phyloP scores from a whole-genome alignment of 2,797 vertebrate species.

The Periparus ater region DNA sequence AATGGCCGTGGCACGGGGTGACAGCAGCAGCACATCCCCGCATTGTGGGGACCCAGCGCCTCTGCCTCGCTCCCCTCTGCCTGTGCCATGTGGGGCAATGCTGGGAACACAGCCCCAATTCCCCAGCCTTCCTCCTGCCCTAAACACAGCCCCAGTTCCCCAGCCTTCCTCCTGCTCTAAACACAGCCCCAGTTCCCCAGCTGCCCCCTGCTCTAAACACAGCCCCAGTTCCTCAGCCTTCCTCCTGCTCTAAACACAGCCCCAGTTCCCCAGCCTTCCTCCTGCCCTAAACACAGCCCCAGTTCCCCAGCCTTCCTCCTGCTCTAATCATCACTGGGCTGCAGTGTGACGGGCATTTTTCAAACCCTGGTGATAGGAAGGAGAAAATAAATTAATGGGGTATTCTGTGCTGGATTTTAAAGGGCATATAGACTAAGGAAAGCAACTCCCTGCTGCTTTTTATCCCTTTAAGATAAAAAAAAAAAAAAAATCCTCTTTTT shows the following conservation, averaged over 20 bases:
- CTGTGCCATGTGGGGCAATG: too few species aligned
- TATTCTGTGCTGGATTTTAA: constrained; percentile 50
- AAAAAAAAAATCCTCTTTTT: constrained; percentile 32
- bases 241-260: too few species aligned
- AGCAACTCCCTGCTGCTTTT: constrained; percentile 65
- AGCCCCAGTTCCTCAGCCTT: too few species aligned
- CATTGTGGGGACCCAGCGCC: constrained; percentile 52
- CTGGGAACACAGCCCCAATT: too few species aligned
- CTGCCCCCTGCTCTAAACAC: too few species aligned
- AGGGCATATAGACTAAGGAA: constrained; percentile 36
- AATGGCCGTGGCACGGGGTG: constrained; percentile 80
- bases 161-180: too few species aligned
- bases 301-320: fast-evolving
- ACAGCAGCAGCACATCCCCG: constrained; percentile 72
- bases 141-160: too few species aligned
- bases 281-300: not conserved
- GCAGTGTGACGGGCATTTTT: not conserved
- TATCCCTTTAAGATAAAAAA: constrained; percentile 61
- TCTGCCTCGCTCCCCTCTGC: too few species aligned
- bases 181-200: too few species aligned
- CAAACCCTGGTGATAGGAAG: not conserved
- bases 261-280: too few species aligned
- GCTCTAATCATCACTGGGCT: not conserved
- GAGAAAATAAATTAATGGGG: constrained; percentile 58
- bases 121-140: too few species aligned